Evolutionary conservation across 2,797 vertebrate species (phyloP).

Genomic region (Catharus ustulatus): DNA sequence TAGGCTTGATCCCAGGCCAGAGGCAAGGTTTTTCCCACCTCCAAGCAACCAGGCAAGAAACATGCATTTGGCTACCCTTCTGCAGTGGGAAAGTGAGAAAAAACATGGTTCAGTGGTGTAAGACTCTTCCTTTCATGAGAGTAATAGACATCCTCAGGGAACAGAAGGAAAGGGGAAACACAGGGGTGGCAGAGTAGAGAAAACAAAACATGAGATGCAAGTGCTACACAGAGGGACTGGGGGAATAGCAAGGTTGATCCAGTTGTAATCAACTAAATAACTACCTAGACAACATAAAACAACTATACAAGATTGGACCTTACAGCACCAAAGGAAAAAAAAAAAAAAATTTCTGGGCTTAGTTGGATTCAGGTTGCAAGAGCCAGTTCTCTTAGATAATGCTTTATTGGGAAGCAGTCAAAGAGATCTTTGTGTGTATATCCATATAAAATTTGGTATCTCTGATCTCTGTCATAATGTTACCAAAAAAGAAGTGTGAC

Average conservation of each 20-base stretch:
- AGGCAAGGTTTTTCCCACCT: background rate
- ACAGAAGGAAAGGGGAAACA: background rate
- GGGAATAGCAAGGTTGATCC: background rate
- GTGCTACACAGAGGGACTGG: background rate
- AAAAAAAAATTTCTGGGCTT: background rate
- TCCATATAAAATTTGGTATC: constrained; percentile 16
- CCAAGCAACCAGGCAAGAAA: background rate
- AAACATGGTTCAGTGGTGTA: background rate
- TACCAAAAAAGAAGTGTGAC: constrained; percentile 46
- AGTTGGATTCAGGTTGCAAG: background rate
- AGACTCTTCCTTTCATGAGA: background rate
- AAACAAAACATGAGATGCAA: background rate
- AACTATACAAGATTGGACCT: background rate
- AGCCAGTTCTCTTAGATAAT: background rate
- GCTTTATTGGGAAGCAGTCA: background rate
- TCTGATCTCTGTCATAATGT: constrained; percentile 27
- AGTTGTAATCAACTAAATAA: background rate
- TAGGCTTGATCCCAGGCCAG: background rate
- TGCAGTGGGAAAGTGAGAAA: constrained; percentile 42
- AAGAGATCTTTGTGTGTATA: constrained; percentile 22
- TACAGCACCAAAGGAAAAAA: background rate
- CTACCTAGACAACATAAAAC: background rate
- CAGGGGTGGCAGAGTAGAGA: background rate
- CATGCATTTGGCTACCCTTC: background rate
- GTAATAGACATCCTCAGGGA: background rate